Base-by-base conservation (phyloP, 2,797 vertebrate genomes). In the Cirrhinus molitorella region DNA sequence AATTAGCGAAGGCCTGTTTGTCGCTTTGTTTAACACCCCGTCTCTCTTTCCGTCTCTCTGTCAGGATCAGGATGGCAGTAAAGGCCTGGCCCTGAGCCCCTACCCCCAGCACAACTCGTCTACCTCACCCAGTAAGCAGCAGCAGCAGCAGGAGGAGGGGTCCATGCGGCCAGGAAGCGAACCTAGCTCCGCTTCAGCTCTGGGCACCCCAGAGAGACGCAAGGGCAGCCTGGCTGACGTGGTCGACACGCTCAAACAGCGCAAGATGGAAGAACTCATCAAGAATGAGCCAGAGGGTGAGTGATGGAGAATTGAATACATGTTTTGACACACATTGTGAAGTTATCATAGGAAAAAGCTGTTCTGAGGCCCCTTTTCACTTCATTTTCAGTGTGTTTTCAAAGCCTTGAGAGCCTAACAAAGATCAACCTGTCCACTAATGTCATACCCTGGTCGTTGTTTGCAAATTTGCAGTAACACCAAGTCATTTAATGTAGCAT, bases 261-360 rank as follows among this genome's bases (percentile, higher is more conserved):
- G 98, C 88, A 99, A 99, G 93, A 99, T 99, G 98, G 98, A 99
- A 90, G 98, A 99, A 92, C 95, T 99, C 91, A 99, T 99, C 90
- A 99, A 99, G 92, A 98, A 98, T 3, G 98, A 99, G 92, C 98
- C 98, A 37, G 98, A 99, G 96, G 98, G 98, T 99, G 96, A 96
- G 96, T 49, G 16, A 17, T 34, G 16, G 31, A 67, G 19, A 34
- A 57, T 86, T 85, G 53, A 49, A 21, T 63, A 68, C 28, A 31
- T 10, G 47, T 65, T 34, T 63, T 47, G 53, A 72, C 37, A 16
- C 31, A 53, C 49, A 47, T 31, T 7, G 6, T 45, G 31, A 34
- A 34, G 31, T 34, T 34, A 34, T 34, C 31, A 34, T 34, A 34
- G 31, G 70, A 23, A 68, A 23, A 68, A 43, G 70, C 28, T 31